Conservation (phyloP, 1,140 invertebrate genomes). For the Periplaneta americana region DNA sequence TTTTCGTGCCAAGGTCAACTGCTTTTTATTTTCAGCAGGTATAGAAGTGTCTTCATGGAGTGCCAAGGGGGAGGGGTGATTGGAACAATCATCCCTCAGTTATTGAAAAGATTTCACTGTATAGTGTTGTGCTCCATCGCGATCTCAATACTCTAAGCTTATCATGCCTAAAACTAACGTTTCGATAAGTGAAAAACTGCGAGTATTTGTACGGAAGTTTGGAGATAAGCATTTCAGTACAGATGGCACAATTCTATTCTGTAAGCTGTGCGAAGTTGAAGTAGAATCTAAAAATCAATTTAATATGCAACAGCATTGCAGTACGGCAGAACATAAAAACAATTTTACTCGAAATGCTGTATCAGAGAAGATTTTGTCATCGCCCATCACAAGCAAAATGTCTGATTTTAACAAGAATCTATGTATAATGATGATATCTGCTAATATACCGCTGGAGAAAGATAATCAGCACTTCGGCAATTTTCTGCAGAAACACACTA, state of each 20-base stretch:
- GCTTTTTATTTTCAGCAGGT: too few species aligned
- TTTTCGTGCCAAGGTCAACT: too few species aligned
- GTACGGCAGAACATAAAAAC: background rate
- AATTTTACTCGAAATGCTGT: too few species aligned
- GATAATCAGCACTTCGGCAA: background rate
- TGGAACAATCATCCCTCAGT: background rate
- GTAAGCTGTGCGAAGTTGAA: too few species aligned
- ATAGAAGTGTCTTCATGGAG: too few species aligned
- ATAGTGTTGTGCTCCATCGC: background rate
- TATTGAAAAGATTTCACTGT: too few species aligned
- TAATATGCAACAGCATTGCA: background rate
- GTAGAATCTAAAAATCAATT: background rate
- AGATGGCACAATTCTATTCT: too few species aligned
- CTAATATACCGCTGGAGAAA: background rate
- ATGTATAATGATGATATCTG: background rate
- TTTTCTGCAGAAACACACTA: too few species aligned
- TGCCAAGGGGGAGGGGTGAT: too few species aligned
- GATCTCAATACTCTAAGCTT: background rate
- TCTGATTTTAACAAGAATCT: background rate
- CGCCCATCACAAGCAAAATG: background rate
- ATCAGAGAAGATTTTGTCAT: background rate
- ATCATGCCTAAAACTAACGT: background rate
- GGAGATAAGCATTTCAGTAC: constrained; percentile 1
- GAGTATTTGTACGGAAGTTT: background rate
- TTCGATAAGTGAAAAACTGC: background rate